phyloP scores from a whole-genome alignment of 2,113 vertebrate species.

The Chionomys nivalis region DNA sequence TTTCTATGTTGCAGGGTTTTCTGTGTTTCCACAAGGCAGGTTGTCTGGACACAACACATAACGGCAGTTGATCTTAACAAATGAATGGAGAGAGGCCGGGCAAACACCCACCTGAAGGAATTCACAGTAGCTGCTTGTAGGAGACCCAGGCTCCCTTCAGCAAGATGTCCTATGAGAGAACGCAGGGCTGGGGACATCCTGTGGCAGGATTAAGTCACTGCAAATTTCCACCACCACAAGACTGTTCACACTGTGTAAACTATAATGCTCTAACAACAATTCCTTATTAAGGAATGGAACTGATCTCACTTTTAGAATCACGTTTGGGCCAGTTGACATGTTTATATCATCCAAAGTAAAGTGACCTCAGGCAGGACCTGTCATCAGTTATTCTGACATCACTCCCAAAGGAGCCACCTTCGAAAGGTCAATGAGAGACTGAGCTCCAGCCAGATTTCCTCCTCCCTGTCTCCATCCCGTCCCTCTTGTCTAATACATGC shows the following conservation, averaged over 20 bases:
- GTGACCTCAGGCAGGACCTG: neutral
- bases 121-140: slow-evolving; percentile 2
- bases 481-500: fast-evolving
- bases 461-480: neutral
- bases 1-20: slow-evolving; percentile 69
- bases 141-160: slow-evolving; percentile 21
- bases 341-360: slow-evolving; percentile 17
- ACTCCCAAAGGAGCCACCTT: neutral
- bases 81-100: slow-evolving; percentile 68
- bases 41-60: slow-evolving; percentile 78
- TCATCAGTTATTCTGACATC: neutral
- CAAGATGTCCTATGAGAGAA: slow-evolving; percentile 22
- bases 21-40: slow-evolving; percentile 71
- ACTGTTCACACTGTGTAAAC: slow-evolving; percentile 27
- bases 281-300: slow-evolving; percentile 53
- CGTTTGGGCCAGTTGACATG: neutral
- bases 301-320: slow-evolving; percentile 7
- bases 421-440: neutral
- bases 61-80: slow-evolving; percentile 79
- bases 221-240: slow-evolving; percentile 6
- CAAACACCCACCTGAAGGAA: neutral
- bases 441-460: neutral
- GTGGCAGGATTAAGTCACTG: slow-evolving; percentile 52
- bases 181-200: neutral
- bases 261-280: neutral